Evolutionary conservation across 2,888 invertebrate genomes (phyloP).

Genomic region (Carterocephalus palaemon): DNA sequence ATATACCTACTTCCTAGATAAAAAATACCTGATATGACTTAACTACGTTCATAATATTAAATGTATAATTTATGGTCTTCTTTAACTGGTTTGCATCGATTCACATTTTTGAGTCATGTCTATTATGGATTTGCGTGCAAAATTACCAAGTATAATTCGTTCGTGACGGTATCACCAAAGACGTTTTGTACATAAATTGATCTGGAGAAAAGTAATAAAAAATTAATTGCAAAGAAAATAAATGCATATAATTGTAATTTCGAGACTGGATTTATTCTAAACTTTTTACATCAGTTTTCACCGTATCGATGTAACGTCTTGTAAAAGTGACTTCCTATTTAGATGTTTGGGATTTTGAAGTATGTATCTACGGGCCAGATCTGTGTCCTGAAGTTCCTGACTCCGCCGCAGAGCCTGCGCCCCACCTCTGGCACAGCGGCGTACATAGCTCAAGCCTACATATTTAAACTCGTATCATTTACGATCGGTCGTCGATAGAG

Average conservation of each 20-base stretch:
- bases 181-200: not conserved
- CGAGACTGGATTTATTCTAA: too few species aligned
- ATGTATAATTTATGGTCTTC: not conserved
- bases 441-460: conserved; percentile 43
- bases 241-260: too few species aligned
- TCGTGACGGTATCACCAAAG: not conserved
- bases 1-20: conserved; percentile 4
- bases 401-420: conserved; percentile 42
- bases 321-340: conserved; percentile 52
- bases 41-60: not conserved
- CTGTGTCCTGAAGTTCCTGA: conserved; percentile 66
- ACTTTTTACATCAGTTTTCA: too few species aligned
- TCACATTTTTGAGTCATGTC: conserved; percentile 1
- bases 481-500: conserved; percentile 56
- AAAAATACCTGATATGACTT: conserved; percentile 1
- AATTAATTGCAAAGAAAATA: not conserved
- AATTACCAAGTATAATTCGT: conserved; percentile 18
- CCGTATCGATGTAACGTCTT: too few species aligned
- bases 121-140: conserved; percentile 4
- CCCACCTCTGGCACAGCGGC: conserved; percentile 53
- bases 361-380: conserved; percentile 46
- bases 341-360: conserved; percentile 70
- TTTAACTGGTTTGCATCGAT: conserved; percentile 12
- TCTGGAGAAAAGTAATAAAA: not conserved
- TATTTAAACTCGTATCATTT: conserved; percentile 69